A percentile compares a stretch with the other conserved stretches of the same genome.
These are phyloP conservation scores for Tolmerus cingulatus DNA, from an alignment of 2,888 invertebrate genomes.

Conservation along the genomic window DNA sequence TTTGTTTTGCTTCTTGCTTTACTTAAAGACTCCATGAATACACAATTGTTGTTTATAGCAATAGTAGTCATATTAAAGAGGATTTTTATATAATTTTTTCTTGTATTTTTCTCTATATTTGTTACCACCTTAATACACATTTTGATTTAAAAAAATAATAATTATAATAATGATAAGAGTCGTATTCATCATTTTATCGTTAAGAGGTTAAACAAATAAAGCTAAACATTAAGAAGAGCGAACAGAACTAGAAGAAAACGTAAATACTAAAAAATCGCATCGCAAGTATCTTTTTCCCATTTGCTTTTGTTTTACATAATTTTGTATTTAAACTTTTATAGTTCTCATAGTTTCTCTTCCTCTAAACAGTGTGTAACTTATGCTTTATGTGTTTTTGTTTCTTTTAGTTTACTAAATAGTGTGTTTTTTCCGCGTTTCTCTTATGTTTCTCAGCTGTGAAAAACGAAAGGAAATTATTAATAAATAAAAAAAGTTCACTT, in stretches of 20 bases:
- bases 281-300: background rate
- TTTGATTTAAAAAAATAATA: constrained; percentile 27
- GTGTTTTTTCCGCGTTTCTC: constrained; percentile 17
- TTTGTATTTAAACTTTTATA: background rate
- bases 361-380: background rate
- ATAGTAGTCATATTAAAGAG: constrained; percentile 24
- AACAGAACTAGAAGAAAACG: constrained; percentile 24
- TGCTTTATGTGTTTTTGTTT: constrained; percentile 22
- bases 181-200: background rate
- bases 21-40: background rate
- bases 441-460: constrained; percentile 23
- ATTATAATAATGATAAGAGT: background rate
- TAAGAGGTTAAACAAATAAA: constrained; percentile 28
- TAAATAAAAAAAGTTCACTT: constrained; percentile 33
- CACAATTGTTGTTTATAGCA: background rate
- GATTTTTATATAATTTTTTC: constrained; percentile 15
- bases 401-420: constrained; percentile 26
- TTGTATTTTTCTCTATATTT: constrained; percentile 37
- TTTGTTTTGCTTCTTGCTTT: background rate
- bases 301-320: background rate
- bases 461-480: constrained; percentile 29
- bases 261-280: background rate
- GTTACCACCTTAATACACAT: constrained; percentile 40
- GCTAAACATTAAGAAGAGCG: constrained; percentile 33
- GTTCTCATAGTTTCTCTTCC: background rate